Percentiles rank a stretch among this genome's conserved stretches.
phyloP scores from a whole-genome alignment of 2,113 vertebrate genomes.

The Tor tambroides region DNA sequence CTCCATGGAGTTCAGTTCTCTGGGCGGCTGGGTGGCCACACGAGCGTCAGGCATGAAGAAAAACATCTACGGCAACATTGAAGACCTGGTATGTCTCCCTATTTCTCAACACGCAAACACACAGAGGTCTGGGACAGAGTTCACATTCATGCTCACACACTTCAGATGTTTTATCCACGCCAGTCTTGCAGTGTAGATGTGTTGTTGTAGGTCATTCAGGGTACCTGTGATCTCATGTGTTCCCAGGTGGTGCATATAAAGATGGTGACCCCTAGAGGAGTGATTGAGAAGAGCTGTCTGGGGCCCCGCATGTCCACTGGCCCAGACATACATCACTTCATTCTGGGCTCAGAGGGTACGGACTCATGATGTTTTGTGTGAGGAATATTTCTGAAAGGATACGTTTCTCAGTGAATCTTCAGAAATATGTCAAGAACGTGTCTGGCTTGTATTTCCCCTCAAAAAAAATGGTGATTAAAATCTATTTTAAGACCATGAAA shows the following conservation, averaged over 20 bases:
- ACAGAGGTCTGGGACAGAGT: neutral
- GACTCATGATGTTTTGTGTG: neutral
- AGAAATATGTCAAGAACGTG: neutral
- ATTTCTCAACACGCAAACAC: neutral
- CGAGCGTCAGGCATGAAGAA: constrained; percentile 99
- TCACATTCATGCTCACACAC: neutral
- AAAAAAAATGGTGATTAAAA: too few species aligned
- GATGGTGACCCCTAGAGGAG: constrained; percentile 95
- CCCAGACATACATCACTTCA: constrained; percentile 98
- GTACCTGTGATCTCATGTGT: constrained; percentile 43
- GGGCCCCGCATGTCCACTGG: constrained; percentile 96
- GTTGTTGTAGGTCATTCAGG: neutral
- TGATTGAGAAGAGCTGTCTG: constrained; percentile 97
- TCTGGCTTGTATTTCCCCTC: too few species aligned
- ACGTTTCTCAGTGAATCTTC: neutral
- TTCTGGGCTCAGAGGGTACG: constrained; percentile 98
- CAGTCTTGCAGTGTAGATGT: neutral
- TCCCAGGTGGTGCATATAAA: constrained; percentile 93
- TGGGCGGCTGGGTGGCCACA: constrained; percentile 98
- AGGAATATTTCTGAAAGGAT: neutral
- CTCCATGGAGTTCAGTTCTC: constrained; percentile 97
- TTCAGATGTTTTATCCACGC: neutral
- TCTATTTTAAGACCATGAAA: too few species aligned
- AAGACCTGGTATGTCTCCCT: constrained; percentile 87
- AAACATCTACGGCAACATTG: constrained; percentile 99